Evolutionary conservation across 1,140 invertebrate genomes (phyloP).

Genomic region (Acarapis woodi): DNA sequence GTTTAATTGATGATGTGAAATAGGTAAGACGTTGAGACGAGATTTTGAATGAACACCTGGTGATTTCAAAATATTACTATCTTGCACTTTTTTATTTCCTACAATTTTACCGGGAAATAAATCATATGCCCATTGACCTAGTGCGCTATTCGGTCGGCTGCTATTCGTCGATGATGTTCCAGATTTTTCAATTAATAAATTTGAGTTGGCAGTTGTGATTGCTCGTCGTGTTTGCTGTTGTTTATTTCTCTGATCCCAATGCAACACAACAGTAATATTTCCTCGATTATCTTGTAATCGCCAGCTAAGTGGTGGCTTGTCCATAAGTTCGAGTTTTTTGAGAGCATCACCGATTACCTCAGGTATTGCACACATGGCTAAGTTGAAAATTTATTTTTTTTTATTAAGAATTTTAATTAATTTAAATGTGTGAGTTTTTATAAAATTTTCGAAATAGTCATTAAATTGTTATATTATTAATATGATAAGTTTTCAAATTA

Average conservation of each 20-base stretch:
- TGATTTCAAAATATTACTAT: no score
- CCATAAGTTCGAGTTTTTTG: conserved; percentile 62
- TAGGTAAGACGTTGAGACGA: neutral
- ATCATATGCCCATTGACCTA: no score
- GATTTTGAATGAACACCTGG: no score
- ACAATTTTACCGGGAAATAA: neutral
- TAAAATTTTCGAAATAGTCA: no score
- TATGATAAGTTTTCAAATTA: neutral
- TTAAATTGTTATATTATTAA: conserved; percentile 12
- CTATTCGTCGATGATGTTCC: no score
- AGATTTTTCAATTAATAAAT: neutral
- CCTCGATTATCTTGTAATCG: conserved; percentile 82
- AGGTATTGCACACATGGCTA: conserved; percentile 65
- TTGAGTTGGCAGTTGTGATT: neutral
- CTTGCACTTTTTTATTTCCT: no score
- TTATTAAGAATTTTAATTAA: no score
- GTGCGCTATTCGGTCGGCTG: no score
- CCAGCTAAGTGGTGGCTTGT: conserved; percentile 81
- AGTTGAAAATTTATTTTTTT: conserved; percentile 10
- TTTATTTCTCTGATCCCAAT: conserved; percentile 42
- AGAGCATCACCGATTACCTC: conserved; percentile 87
- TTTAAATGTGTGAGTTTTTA: no score
- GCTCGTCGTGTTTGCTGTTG: neutral
- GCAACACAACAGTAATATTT: conserved; percentile 63
- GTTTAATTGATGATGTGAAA: neutral